Base-by-base conservation (phyloP, 2,888 invertebrate genomes). In the Herminia tarsipennalis region DNA sequence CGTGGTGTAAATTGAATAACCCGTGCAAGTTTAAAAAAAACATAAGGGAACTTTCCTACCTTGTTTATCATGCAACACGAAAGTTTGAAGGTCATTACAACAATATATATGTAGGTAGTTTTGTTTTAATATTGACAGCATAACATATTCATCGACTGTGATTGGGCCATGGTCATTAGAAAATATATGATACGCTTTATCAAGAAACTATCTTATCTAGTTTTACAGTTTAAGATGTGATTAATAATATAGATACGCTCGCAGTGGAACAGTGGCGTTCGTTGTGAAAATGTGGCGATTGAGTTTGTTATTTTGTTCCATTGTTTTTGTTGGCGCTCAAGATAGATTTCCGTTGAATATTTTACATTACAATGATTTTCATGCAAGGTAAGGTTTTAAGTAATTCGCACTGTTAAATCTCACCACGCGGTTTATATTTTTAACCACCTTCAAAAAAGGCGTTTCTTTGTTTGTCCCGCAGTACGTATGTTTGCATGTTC, bases 341-440 rank as follows among this genome's bases (percentile, higher is more conserved):
- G 61, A 69, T 41, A 57, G 63, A 34, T 87, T 76, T 60, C 67
- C 73, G 0, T 58, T 90, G 21, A 89, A 88, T 54, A 84, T 90
- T 48, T 42, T 90, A 16, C 89, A 90, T 64, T 87, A 86, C 37
- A 89, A 89, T 73, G 88, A 89, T 56, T 88, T 88, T 55, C 88
- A 88, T 63, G 89, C 88, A 3, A 81, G 88, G 89, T 87, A 65
- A 66, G 63, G 53, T 3, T 6, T n/a, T 6, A 21, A 22, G 12
- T 4, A n/a, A n/a, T n/a, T n/a, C n/a, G n/a, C n/a, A n/a, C n/a
- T n/a, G n/a, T n/a, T n/a, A n/a, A n/a, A n/a, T n/a, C n/a, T n/a
- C n/a, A n/a, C n/a, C n/a, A n/a, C n/a, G n/a, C n/a, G n/a, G n/a
- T n/a, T n/a, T n/a, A n/a, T n/a, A n/a, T n/a, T n/a, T n/a, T n/a